These are phyloP conservation scores for Ptychochromis oligacanthus DNA, from an alignment of 2,113 vertebrate genomes.

Conservation along the genomic window DNA sequence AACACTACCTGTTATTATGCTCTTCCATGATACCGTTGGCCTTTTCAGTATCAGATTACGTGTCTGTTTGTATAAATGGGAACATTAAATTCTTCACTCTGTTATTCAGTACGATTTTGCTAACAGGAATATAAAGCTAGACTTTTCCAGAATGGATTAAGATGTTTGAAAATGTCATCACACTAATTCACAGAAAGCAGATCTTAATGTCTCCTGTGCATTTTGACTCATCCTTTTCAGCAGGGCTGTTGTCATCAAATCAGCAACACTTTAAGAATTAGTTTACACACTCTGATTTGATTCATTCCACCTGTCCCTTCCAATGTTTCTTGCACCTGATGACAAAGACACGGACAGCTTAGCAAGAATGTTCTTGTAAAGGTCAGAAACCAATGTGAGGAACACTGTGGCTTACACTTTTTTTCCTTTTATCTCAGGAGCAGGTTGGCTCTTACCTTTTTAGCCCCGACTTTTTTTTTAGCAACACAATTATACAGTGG, in stretches of 20 bases:
- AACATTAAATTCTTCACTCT: background rate
- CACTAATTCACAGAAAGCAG: background rate
- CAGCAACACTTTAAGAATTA: background rate
- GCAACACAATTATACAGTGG: too few species aligned
- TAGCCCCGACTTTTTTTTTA: background rate
- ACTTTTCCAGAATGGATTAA: background rate
- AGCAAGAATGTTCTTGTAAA: slow-evolving; percentile 5
- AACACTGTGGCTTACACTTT: background rate
- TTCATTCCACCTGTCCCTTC: background rate
- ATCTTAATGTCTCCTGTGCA: background rate
- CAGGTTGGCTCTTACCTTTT: background rate
- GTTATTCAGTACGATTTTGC: background rate
- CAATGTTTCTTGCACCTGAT: background rate
- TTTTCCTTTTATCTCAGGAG: background rate
- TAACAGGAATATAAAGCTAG: background rate
- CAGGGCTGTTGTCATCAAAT: background rate
- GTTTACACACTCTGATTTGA: background rate
- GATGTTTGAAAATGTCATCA: slow-evolving; percentile 12
- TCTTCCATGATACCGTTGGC: background rate
- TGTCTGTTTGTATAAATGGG: background rate
- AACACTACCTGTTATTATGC: background rate
- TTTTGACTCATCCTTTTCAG: background rate
- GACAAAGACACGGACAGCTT: background rate
- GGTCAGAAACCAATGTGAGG: background rate
- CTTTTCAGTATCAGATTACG: background rate